Evolutionary conservation across 2,888 invertebrate species (phyloP).

Genomic region (Nebria brevicollis): DNA sequence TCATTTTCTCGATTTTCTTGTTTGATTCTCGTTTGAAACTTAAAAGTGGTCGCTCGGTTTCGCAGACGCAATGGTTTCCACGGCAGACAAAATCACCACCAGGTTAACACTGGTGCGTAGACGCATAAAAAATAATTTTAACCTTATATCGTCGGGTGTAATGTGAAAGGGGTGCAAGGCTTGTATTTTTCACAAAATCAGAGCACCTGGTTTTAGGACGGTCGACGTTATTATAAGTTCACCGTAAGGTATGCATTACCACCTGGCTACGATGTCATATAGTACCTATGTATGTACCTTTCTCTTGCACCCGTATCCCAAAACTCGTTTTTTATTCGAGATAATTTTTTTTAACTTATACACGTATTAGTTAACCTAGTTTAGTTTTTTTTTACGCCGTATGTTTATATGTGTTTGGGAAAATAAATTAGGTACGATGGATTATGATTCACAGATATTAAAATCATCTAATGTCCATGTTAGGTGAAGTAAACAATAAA

Average conservation of each 20-base stretch:
- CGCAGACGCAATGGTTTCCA: constrained; percentile 4
- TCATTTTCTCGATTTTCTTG: too few species aligned
- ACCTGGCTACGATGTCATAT: constrained; percentile 4
- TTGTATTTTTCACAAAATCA: constrained; percentile 41
- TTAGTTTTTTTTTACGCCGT: constrained; percentile 48
- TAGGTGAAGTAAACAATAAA: too few species aligned
- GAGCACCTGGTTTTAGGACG: constrained; percentile 36
- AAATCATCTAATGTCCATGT: background rate
- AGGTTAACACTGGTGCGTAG: background rate
- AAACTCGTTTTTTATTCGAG: background rate
- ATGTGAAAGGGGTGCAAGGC: constrained; percentile 25
- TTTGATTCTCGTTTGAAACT: background rate
- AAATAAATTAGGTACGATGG: constrained; percentile 47
- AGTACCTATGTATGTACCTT: background rate
- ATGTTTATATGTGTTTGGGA: constrained; percentile 49
- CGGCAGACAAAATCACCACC: constrained; percentile 10
- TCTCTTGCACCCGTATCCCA: background rate
- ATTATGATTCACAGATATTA: constrained; percentile 1
- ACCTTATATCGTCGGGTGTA: background rate
- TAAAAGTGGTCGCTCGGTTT: background rate
- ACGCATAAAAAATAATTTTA: constrained; percentile 14
- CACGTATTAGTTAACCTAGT: constrained; percentile 49
- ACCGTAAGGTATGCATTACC: constrained; percentile 13
- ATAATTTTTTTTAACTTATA: constrained; percentile 48
- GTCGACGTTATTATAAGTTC: background rate